Evolutionary conservation across 1,140 invertebrate genomes (phyloP), one percentile per base, ranked within the genome.

Genomic region (Drosophila oshimai): DNA sequence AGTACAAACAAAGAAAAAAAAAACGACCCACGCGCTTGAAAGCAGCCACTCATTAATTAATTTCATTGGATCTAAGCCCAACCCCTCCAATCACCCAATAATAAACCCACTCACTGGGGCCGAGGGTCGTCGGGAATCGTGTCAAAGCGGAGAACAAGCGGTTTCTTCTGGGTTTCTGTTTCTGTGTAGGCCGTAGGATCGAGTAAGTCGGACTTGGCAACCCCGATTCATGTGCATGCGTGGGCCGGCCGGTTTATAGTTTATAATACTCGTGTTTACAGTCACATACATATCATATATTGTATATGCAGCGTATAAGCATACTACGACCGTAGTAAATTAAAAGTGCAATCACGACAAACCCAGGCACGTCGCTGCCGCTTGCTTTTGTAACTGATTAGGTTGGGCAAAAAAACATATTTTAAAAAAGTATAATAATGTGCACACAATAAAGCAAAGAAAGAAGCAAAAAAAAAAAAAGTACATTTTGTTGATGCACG

Each of bases 311-410:
- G 4, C 28, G 50, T 31, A 33, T 29, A 41, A 42, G 41, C 49
- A 67, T 60, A 80, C 62, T 72, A 76, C 77, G 22, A 51, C 5
- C 51, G 71, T 80, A 80, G 78, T 81, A 81, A 83, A 81, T 73
- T 61, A 76, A 81, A 73, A 62, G 78, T 83, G 77, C 77, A 81
- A 77, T 83, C 78, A 83, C 77, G 78, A 67, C 62, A 83, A 81
- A 68, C 51, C 49, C 68, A 68, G 45, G 78, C 77, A 72, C 72
- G 60, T 64, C 73, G 60, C 54, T 62, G 72, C 36, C 65, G 53
- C 37, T 65, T 29, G 77, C 72, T 75, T 61, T 81, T 81, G 73
- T 77, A 81, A 81, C 77, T 83, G 77, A 81, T 81, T 83, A 80
- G 76, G 50, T 80, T 50, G 47, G 44, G 26, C 55, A 74, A 71